Evolutionary conservation across 2,797 vertebrate genomes (phyloP), one percentile per base, ranked within the genome.

Genomic region (Chiroxiphia lanceolata): DNA sequence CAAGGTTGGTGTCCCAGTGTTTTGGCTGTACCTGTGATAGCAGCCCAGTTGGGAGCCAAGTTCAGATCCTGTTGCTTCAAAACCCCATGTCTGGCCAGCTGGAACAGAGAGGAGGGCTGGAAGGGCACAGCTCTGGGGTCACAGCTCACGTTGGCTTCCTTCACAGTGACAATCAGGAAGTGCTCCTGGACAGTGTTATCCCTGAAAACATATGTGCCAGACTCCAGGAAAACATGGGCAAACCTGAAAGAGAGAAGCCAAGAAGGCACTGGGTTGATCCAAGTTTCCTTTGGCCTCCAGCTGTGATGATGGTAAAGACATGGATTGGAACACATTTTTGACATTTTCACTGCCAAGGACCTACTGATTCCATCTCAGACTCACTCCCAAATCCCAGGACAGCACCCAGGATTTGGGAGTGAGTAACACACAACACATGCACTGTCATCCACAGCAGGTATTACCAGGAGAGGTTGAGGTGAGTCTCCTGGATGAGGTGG

Each of bases 161-260:
- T 99, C 80, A 99, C 98, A 83, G 98, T 98, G 90, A 99, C 98
- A 16, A 99, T 98, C 12, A 98, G 60, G 27, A 98, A 98, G 96
- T 95, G 97, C 21, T 99, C 98, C 8, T 98, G 97, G 26, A 98
- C 34, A 1, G 96, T 98, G 2, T 96, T 99, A 94, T 99, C 99
- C 89, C 96, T 95, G 96, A 99, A 99, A 56, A 99, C 98, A 0
- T 99, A 99, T 1, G 98, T 99, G 36, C 99, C 99, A 4, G 98
- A 92, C 38, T 99, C 98, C 61, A 98, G 97, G 95, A 99, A 99
- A 94, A 98, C 98, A 38, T 99, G 99, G 18, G 98, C 99, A 98
- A 99, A 99, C 97, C 99, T 99, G 88, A 26, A 89, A 23, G 29
- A 13, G 48, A 44, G 6, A 48, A 83, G 10, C 2, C 21, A 47